Conservation (phyloP, 2,113 vertebrate genomes). For the Tenrec ecaudatus region DNA sequence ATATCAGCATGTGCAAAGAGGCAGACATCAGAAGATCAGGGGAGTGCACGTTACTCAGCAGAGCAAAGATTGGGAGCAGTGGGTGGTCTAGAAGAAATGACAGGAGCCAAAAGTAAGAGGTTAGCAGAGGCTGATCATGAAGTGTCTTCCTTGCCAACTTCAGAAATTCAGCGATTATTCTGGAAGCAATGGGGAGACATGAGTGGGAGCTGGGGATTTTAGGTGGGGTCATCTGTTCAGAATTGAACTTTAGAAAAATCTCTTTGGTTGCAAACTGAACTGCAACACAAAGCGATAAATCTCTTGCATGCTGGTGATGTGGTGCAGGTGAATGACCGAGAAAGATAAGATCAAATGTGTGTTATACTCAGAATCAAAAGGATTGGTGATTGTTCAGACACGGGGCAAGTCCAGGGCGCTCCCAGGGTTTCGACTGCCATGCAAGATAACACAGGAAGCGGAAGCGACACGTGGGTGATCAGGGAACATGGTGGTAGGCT, state of each 20-base stretch:
- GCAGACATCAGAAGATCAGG: background rate
- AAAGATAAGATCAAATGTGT: background rate
- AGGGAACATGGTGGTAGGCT: background rate
- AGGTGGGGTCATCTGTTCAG: background rate
- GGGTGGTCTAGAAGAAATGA: background rate
- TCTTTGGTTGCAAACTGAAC: background rate
- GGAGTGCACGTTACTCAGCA: background rate
- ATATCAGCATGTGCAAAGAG: background rate
- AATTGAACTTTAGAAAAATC: background rate
- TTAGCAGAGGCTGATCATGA: background rate
- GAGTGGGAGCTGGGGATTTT: background rate
- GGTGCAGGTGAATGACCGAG: rapidly evolving
- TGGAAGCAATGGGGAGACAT: background rate
- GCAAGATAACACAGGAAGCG: background rate
- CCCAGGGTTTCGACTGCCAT: background rate
- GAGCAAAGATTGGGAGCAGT: background rate
- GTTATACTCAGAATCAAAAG: background rate
- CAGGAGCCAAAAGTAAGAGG: background rate
- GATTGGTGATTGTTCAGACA: background rate
- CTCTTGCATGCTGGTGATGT: background rate
- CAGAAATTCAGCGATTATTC: background rate
- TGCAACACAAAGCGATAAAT: background rate
- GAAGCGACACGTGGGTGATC: background rate
- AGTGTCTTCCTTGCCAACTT: background rate
- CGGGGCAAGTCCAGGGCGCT: background rate